These are phyloP conservation scores for Sinocyclocheilus rhinocerous DNA, from an alignment of 2,113 vertebrate genomes.

Conservation along the genomic window DNA sequence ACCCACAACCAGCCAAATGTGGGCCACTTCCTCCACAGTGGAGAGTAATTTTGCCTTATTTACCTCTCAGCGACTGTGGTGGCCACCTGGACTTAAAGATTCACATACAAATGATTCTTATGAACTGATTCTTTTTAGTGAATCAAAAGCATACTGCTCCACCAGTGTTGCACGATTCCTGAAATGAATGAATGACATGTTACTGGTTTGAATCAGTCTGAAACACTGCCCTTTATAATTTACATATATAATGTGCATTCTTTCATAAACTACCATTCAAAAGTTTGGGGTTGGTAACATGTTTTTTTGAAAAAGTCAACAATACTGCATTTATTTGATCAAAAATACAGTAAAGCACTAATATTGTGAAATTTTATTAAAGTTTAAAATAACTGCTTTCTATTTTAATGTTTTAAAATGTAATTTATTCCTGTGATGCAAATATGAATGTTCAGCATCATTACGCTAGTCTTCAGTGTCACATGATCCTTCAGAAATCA, in stretches of 20 bases:
- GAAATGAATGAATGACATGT: background rate
- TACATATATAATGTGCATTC: no score
- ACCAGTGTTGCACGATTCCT: no score
- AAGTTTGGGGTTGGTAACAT: background rate
- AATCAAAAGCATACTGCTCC: no score
- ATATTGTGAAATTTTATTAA: background rate
- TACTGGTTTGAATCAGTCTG: no score
- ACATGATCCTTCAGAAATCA: background rate
- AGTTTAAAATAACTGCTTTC: background rate
- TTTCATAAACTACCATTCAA: background rate
- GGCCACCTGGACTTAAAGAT: background rate
- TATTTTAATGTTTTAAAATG: background rate
- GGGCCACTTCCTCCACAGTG: background rate
- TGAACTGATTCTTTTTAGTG: background rate
- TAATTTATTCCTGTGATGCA: background rate
- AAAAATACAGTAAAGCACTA: background rate
- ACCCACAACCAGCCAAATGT: background rate
- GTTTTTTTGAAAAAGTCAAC: background rate
- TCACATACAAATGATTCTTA: background rate
- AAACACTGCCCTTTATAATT: no score
- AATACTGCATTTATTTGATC: background rate
- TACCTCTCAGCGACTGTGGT: background rate
- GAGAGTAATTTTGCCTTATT: background rate
- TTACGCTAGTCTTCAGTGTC: background rate
- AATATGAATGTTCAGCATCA: background rate